These are phyloP conservation scores for Lasioglossum malachurum DNA, from an alignment of 2,888 invertebrate genomes.

Conservation along the genomic window DNA sequence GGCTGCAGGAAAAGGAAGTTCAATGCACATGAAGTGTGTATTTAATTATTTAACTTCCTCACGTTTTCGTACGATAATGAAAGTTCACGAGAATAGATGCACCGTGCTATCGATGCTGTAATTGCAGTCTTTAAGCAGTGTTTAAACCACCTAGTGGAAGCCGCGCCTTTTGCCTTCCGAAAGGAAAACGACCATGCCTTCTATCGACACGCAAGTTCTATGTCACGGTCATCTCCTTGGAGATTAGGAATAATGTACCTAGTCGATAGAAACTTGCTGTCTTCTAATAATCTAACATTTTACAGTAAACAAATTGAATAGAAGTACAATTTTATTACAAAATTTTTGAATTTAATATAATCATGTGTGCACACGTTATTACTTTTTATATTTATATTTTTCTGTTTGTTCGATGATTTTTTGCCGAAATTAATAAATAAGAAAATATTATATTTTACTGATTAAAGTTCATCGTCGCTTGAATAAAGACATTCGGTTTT, in stretches of 20 bases:
- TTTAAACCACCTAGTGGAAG: conserved; percentile 70
- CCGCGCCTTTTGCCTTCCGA: conserved; percentile 63
- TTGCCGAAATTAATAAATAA: too few relatives aligned
- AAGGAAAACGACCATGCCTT: conserved; percentile 67
- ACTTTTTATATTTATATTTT: not conserved
- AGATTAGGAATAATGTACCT: not conserved
- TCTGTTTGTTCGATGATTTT: too few relatives aligned
- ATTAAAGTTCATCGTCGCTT: too few relatives aligned
- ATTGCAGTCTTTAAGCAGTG: conserved; percentile 63
- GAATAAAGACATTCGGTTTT: too few relatives aligned
- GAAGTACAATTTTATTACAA: not conserved
- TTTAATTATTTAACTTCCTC: not conserved
- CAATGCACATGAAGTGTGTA: not conserved
- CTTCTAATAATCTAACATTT: too few relatives aligned
- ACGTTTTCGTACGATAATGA: conserved; percentile 43
- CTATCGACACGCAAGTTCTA: conserved; percentile 63
- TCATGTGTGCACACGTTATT: not conserved
- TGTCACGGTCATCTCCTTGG: conserved; percentile 53
- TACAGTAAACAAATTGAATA: too few relatives aligned
- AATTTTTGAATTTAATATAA: not conserved
- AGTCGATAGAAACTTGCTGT: not conserved
- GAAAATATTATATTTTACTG: too few relatives aligned
- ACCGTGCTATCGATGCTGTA: conserved; percentile 34
- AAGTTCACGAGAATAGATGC: conserved; percentile 45
- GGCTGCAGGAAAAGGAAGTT: not conserved